These are phyloP conservation scores for Diorhabda carinulata DNA, from an alignment of 1,140 invertebrate genomes.

Conservation along the genomic window DNA sequence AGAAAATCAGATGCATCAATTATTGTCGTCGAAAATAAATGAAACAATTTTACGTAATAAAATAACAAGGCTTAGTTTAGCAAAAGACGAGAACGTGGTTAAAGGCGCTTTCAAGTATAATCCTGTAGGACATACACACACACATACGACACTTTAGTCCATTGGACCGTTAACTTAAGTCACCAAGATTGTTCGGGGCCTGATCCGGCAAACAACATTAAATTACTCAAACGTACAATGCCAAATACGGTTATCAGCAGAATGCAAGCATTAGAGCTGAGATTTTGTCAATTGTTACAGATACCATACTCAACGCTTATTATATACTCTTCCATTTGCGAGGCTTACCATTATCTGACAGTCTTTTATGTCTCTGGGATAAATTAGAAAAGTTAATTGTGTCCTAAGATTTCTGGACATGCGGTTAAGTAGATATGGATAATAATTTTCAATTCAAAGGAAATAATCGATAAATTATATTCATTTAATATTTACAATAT, in stretches of 20 bases:
- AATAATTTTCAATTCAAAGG: too few species aligned
- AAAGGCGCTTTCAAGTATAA: slow-evolving; percentile 8
- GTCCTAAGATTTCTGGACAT: background rate
- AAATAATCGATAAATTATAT: too few species aligned
- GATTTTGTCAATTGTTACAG: slow-evolving; percentile 31
- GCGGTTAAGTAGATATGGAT: too few species aligned
- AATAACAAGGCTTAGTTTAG: background rate
- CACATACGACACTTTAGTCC: slow-evolving; percentile 12
- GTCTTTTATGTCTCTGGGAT: slow-evolving; percentile 18
- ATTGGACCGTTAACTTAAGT: slow-evolving; percentile 19
- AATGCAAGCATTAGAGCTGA: slow-evolving; percentile 28
- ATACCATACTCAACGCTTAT: slow-evolving; percentile 26
- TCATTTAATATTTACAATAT: too few species aligned
- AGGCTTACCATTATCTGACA: slow-evolving; percentile 20
- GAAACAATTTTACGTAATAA: background rate
- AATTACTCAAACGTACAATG: slow-evolving; percentile 24
- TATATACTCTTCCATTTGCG: slow-evolving; percentile 21
- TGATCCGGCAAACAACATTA: slow-evolving; percentile 16
- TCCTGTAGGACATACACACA: slow-evolving; percentile 14
- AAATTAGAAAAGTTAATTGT: slow-evolving; percentile 22
- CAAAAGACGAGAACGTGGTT: background rate
- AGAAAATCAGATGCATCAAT: background rate
- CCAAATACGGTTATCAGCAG: slow-evolving; percentile 27
- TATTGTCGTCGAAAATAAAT: background rate
- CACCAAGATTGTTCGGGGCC: slow-evolving; percentile 17